Evolutionary conservation across 1,140 invertebrate genomes (phyloP).

Genomic region (Caenorhabditis inopinata): DNA sequence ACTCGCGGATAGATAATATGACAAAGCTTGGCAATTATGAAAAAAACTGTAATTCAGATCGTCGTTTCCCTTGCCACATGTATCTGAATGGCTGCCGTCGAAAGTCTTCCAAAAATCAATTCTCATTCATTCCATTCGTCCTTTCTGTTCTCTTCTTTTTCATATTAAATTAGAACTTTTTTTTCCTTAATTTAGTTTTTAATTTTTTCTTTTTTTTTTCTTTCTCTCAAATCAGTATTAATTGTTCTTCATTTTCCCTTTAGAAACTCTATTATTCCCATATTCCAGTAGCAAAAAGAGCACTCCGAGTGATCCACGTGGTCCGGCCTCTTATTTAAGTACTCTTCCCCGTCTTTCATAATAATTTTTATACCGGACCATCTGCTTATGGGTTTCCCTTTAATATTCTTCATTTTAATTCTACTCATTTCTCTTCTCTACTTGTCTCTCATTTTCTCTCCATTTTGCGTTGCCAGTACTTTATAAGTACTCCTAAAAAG

Average conservation of each 20-base stretch:
- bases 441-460: background rate
- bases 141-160: background rate
- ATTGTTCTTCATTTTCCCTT: background rate
- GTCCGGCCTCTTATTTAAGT: background rate
- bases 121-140: background rate
- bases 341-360: background rate
- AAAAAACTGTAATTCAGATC: conserved; percentile 37
- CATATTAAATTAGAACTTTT: background rate
- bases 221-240: conserved; percentile 22
- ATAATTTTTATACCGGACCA: background rate
- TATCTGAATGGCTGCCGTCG: conserved; percentile 62
- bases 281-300: too few species aligned
- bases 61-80: conserved; percentile 63
- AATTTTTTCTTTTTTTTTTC: background rate
- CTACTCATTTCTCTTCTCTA: background rate
- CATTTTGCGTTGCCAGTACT: background rate
- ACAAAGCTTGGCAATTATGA: too few species aligned
- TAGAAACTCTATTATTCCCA: too few species aligned
- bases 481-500: background rate
- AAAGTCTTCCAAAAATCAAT: conserved; percentile 5
- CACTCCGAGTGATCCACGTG: background rate
- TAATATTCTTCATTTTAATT: background rate
- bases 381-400: conserved; percentile 22
- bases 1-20: too few species aligned
- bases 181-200: background rate